These are phyloP conservation scores for Cheilinus undulatus DNA, from an alignment of 2,113 vertebrate species.

Conservation along the genomic window DNA sequence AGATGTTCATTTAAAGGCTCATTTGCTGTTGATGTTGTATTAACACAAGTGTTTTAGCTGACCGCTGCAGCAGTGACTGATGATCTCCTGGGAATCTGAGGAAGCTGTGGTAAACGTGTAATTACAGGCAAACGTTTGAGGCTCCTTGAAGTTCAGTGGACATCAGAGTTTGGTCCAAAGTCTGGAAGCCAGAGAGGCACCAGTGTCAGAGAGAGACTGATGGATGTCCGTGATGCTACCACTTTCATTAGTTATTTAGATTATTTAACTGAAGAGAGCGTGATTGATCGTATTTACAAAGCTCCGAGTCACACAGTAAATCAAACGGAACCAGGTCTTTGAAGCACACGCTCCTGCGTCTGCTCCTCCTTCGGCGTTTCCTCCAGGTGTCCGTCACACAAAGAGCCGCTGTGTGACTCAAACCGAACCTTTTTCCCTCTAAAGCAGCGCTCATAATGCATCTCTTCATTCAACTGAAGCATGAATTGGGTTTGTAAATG, in stretches of 20 bases:
- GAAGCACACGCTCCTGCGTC: constrained; percentile 42
- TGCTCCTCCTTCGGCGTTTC: constrained; percentile 54
- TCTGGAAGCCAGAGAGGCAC: constrained; percentile 23
- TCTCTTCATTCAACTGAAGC: constrained; percentile 21
- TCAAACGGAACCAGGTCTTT: constrained; percentile 32
- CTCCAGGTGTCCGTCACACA: constrained; percentile 68
- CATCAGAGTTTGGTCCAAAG: constrained; percentile 29
- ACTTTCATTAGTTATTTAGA: too few relatives aligned
- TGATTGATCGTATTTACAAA: too few relatives aligned
- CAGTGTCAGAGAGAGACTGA: constrained; percentile 9
- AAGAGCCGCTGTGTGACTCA: constrained; percentile 54
- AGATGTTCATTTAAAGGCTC: constrained; percentile 82
- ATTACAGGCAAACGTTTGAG: constrained; percentile 64
- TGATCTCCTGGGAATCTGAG: constrained; percentile 65
- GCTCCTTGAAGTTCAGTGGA: constrained; percentile 47
- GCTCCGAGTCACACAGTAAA: constrained; percentile 15
- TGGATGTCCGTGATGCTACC: background rate
- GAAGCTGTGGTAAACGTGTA: constrained; percentile 63
- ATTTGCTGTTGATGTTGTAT: constrained; percentile 77
- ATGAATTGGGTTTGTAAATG: constrained; percentile 17
- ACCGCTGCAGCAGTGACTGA: constrained; percentile 73
- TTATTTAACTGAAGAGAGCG: too few relatives aligned
- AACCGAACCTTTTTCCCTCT: constrained; percentile 23
- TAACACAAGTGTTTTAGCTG: constrained; percentile 73
- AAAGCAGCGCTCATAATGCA: constrained; percentile 35